phyloP scores from a whole-genome alignment of 1,140 invertebrate species.

The Oryctes rhinoceros region DNA sequence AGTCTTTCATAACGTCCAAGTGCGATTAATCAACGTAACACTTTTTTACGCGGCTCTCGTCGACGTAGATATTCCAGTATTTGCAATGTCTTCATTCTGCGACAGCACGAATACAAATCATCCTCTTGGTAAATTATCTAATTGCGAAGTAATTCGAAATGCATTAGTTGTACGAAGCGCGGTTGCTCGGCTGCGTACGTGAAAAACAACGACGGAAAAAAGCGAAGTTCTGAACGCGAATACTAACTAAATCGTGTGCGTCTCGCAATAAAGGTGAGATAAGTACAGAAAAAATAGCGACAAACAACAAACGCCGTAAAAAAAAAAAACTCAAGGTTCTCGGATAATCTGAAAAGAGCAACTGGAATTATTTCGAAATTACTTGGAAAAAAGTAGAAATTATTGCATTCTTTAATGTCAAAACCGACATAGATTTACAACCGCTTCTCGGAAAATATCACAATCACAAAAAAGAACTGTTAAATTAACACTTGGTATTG shows the following conservation, averaged over 20 bases:
- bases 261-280: neutral
- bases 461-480: neutral
- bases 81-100: neutral
- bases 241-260: slow-evolving; percentile 13
- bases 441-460: neutral
- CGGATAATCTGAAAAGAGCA: neutral
- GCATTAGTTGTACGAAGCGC: neutral
- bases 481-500: too few species aligned
- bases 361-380: neutral
- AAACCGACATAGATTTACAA: too few species aligned
- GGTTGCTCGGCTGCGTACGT: neutral
- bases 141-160: neutral
- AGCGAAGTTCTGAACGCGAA: neutral
- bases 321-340: neutral
- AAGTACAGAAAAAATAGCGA: neutral
- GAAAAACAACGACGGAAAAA: neutral
- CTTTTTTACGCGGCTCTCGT: too few species aligned
- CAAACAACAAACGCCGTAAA: neutral
- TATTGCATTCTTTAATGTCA: too few species aligned
- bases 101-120: neutral
- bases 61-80: neutral
- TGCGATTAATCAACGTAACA: too few species aligned
- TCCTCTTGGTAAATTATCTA: neutral
- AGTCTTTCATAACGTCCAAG: too few species aligned
- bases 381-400: neutral